Base-by-base conservation (phyloP, 2,113 vertebrate species). In the Cyprinodon tularosa region DNA sequence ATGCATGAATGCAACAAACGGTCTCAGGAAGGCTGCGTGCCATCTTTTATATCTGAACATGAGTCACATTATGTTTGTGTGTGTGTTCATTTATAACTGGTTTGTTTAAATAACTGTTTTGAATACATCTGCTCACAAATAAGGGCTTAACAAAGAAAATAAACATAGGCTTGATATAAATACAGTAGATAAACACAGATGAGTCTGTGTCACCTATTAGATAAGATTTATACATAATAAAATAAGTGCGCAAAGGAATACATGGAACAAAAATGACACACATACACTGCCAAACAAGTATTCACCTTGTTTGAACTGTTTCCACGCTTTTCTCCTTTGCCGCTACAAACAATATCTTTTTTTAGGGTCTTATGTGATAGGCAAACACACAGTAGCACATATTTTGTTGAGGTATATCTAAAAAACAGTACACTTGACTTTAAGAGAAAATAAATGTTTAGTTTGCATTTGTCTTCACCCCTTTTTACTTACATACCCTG, bases 1-100 rank as follows among this genome's bases (percentile, higher is more conserved):
- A 57, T 3, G 50, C 50, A n/a, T 20, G 7, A 57, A 57, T 57
- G 50, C 20, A 57, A 57, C 6, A 29, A 57, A n/a, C 17, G 10
- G 20, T n/a, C 50, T 53, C 50, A 57, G n/a, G 20, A n/a, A 20
- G 50, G 20, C 50, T 57, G 50, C n/a, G 17, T 53, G 20, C 50
- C 50, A 57, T 57, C 50, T 57, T 57, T 57, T 57, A 57, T 57
- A 57, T 57, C n/a, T 57, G 50, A 57, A 57, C 50, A 57, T 57
- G 50, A 57, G 50, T 57, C 17, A n/a, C 5, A 57, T n/a, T n/a
- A 20, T 20, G 9, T 57, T 7, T n/a, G 50, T 57, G 20, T 57
- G 50, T 57, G 17, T 57, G 50, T n/a, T 57, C 17, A 57, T 57
- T 20, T 20, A 57, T 57, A 57, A 57, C n/a, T n/a, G 17, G 50